Percentiles rank a stretch among this genome's conserved stretches.
These are phyloP conservation scores for Craniophora ligustri DNA, from an alignment of 2,888 invertebrate species.

Conservation along the genomic window DNA sequence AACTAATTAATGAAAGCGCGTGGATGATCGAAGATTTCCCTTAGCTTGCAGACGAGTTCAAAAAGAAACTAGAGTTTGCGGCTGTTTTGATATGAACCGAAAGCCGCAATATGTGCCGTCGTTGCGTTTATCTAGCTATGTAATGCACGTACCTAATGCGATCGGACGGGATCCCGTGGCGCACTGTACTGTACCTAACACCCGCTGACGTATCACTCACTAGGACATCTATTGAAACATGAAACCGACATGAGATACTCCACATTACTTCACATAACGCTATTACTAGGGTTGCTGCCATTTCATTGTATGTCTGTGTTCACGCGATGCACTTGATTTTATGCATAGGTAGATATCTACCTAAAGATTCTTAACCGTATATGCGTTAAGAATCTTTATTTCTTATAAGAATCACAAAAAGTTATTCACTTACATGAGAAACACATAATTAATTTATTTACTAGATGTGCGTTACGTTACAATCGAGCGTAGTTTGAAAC, in stretches of 20 bases:
- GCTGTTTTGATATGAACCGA: conserved; percentile 6
- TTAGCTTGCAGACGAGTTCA: neutral
- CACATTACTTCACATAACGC: conserved; percentile 41
- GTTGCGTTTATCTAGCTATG: conserved; percentile 20
- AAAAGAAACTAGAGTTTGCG: conserved; percentile 7
- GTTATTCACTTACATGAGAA: no score
- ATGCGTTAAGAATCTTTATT: no score
- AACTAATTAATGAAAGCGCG: conserved; percentile 27
- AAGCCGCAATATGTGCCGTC: conserved; percentile 26
- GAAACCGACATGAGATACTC: conserved; percentile 47
- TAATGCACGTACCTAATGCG: conserved; percentile 33
- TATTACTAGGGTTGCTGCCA: conserved; percentile 33
- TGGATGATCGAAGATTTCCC: conserved; percentile 8
- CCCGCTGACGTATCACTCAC: conserved; percentile 51
- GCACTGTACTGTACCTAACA: conserved; percentile 45
- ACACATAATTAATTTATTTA: no score
- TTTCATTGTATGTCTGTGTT: conserved; percentile 2
- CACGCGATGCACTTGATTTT: neutral
- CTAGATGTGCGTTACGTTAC: no score
- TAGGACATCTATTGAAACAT: conserved; percentile 48
- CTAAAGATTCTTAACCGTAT: no score
- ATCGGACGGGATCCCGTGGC: conserved; percentile 37
- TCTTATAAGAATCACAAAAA: no score
- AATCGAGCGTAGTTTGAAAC: no score
- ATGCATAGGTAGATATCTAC: no score